Evolutionary conservation across 2,888 invertebrate species (phyloP).

Genomic region (Polymixis flavicincta): DNA sequence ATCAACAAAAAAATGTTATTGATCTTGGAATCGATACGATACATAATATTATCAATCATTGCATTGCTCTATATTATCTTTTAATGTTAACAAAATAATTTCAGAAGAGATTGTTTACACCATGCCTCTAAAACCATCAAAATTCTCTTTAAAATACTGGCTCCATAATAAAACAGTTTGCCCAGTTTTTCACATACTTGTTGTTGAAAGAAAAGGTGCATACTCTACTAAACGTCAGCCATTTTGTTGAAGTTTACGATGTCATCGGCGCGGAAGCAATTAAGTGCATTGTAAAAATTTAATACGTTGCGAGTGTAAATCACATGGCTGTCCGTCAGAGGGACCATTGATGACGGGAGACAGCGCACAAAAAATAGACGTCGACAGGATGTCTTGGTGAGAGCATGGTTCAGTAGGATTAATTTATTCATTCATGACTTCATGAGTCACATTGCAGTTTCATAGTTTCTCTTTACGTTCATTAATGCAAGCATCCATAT

Average conservation of each 20-base stretch:
- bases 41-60: not conserved
- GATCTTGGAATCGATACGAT: not conserved
- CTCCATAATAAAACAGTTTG: constrained; percentile 14
- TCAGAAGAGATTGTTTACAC: not conserved
- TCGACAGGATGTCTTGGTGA: too few species aligned
- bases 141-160: not conserved
- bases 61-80: not conserved
- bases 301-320: constrained; percentile 75
- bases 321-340: constrained; percentile 68
- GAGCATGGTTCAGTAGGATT: constrained; percentile 46
- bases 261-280: constrained; percentile 80
- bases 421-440: not conserved
- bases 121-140: constrained; percentile 1
- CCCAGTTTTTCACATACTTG: constrained; percentile 39
- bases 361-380: constrained; percentile 24
- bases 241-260: constrained; percentile 69
- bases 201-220: constrained; percentile 62
- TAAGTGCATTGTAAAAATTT: constrained; percentile 82
- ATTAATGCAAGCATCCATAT: not conserved
- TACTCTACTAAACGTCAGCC: constrained; percentile 41
- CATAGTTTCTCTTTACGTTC: not conserved
- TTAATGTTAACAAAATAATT: not conserved
- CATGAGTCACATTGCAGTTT: not conserved
- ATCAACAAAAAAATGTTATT: not conserved
- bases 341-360: constrained; percentile 69